These are phyloP conservation scores for Centruroides sculpturatus DNA, from an alignment of 1,140 invertebrate genomes.

Conservation along the genomic window DNA sequence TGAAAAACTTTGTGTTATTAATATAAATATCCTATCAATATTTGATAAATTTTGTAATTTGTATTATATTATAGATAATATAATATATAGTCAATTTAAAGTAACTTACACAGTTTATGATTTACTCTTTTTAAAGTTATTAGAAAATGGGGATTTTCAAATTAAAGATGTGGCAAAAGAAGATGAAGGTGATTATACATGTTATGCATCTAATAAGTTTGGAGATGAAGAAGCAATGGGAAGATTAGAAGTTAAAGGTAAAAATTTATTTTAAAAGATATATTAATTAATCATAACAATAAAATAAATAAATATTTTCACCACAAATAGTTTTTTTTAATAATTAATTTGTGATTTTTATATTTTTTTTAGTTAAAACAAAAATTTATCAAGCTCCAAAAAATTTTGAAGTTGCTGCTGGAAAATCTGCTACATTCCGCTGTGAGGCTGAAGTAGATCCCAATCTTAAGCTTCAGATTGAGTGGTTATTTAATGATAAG, in stretches of 20 bases:
- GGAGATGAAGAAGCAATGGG: constrained; percentile 60
- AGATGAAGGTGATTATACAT: constrained; percentile 78
- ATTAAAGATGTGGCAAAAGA: constrained; percentile 66
- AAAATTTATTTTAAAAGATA: not conserved
- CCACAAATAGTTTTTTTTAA: too few relatives aligned
- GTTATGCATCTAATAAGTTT: constrained; percentile 85
- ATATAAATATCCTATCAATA: too few relatives aligned
- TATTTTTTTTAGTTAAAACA: constrained; percentile 46
- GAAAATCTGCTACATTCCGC: constrained; percentile 75
- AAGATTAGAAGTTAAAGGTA: constrained; percentile 62
- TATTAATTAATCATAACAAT: too few relatives aligned
- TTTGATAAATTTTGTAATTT: not conserved
- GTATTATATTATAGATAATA: not conserved
- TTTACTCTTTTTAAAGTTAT: constrained; percentile 29
- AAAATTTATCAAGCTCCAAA: constrained; percentile 70
- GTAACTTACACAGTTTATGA: not conserved
- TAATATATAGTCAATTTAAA: not conserved
- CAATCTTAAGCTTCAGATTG: constrained; percentile 58
- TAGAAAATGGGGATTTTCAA: constrained; percentile 63
- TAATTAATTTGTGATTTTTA: not conserved
- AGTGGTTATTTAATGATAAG: constrained; percentile 74
- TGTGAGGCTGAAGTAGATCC: constrained; percentile 81
- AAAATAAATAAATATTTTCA: too few relatives aligned
- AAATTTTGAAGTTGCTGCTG: constrained; percentile 78
- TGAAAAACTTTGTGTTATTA: too few relatives aligned